phyloP scores from a whole-genome alignment of 2,888 invertebrate genomes.

The Parasteatoda lunata region DNA sequence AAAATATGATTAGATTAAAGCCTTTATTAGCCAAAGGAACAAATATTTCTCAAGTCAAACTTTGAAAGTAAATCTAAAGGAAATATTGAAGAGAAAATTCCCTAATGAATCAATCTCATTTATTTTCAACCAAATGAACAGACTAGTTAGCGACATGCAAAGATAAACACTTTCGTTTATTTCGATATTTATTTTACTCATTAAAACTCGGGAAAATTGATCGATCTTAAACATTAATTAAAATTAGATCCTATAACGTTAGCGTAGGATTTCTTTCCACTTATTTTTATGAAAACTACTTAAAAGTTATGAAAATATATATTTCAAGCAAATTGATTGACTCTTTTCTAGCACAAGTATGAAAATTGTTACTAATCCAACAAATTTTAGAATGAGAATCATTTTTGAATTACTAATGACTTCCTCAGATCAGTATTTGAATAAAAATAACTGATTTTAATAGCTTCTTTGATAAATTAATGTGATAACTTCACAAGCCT shows the following conservation, averaged over 20 bases:
- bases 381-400: too few species aligned
- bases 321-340: too few species aligned
- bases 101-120: constrained; percentile 3
- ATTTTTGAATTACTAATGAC: too few species aligned
- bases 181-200: constrained; percentile 45
- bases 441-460: too few species aligned
- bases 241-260: neutral
- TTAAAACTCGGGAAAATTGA: constrained; percentile 20
- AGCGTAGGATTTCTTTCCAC: neutral
- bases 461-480: too few species aligned
- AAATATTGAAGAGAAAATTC: neutral
- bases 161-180: constrained; percentile 40
- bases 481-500: too few species aligned
- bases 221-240: constrained; percentile 26
- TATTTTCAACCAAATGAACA: neutral
- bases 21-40: too few species aligned
- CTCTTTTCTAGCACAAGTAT: too few species aligned
- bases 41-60: neutral
- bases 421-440: too few species aligned
- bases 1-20: too few species aligned
- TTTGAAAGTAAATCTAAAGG: neutral
- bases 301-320: too few species aligned
- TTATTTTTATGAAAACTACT: neutral
- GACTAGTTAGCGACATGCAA: constrained; percentile 9
- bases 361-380: too few species aligned